Percentiles rank a stretch among this genome's conserved stretches.
Evolutionary conservation across 2,113 vertebrate genomes (phyloP).

Genomic region (Amphiprion percula): DNA sequence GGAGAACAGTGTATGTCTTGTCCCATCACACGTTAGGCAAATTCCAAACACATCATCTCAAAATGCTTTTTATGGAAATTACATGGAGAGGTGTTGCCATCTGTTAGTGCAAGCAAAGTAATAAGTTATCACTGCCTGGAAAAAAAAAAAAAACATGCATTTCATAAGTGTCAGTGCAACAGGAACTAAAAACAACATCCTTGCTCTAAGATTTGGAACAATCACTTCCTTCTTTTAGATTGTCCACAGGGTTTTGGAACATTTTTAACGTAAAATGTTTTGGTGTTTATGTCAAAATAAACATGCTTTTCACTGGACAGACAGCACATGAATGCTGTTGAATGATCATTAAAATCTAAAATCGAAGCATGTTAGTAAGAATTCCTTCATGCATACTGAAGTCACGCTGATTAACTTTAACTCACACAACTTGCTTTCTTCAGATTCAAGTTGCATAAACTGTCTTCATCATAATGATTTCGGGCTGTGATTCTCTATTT

Average conservation of each 20-base stretch:
- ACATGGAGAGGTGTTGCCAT: conserved; percentile 2
- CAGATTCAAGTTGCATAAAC: neutral
- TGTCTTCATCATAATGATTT: neutral
- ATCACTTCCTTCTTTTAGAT: neutral
- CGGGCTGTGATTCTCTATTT: neutral
- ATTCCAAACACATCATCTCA: neutral
- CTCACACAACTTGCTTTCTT: neutral
- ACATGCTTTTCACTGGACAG: neutral
- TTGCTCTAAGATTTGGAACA: neutral
- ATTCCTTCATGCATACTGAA: too few species aligned
- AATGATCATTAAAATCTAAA: neutral
- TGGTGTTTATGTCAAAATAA: conserved; percentile 1
- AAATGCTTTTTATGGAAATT: conserved; percentile 2
- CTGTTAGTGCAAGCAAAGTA: neutral
- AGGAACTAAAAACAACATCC: neutral
- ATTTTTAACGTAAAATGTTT: neutral
- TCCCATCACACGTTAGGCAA: neutral
- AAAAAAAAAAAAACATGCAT: neutral
- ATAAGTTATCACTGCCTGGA: conserved; percentile 1
- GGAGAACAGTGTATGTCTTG: too few species aligned
- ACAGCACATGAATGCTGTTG: neutral
- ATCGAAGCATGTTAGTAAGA: neutral
- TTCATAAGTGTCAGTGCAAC: neutral
- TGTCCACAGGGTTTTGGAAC: neutral
- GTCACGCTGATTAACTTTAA: neutral